A percentile compares a stretch with the other conserved stretches of the same genome.
These are phyloP conservation scores for Limnodromus scolopaceus DNA, from an alignment of 2,797 vertebrate species.

Conservation along the genomic window DNA sequence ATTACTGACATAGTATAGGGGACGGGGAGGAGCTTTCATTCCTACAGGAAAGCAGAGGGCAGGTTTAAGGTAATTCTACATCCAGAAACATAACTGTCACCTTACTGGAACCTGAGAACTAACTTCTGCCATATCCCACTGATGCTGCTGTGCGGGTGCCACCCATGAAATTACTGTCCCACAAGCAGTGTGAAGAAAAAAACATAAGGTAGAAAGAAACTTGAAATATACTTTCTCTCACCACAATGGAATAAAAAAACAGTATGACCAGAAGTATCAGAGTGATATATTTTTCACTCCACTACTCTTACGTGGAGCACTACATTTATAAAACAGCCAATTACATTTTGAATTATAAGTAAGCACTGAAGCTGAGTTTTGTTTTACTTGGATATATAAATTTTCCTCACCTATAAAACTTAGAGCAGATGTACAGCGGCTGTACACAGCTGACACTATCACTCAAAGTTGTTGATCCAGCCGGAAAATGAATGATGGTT, in stretches of 20 bases:
- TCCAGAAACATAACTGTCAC: not conserved
- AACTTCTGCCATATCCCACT: rapidly evolving
- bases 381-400: not conserved
- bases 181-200: not conserved
- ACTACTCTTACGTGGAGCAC: not conserved
- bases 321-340: not conserved
- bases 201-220: not conserved
- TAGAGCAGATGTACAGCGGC: not conserved
- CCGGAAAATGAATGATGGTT: rapidly evolving
- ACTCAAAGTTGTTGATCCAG: not conserved
- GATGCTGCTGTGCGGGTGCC: not conserved
- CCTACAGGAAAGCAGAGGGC: not conserved
- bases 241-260: not conserved
- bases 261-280: not conserved
- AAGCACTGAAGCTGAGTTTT: not conserved
- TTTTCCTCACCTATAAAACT: not conserved
- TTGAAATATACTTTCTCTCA: not conserved
- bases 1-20: not conserved
- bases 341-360: not conserved
- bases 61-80: not conserved
- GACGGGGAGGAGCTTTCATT: not conserved
- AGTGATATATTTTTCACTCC: not conserved
- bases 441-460: not conserved
- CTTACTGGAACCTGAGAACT: not conserved
- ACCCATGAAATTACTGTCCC: not conserved